Percentiles rank a stretch among this genome's conserved stretches.
These are phyloP conservation scores for Halocynthia roretzi DNA, from an alignment of 23 tunicate genomes.

Conservation along the genomic window DNA sequence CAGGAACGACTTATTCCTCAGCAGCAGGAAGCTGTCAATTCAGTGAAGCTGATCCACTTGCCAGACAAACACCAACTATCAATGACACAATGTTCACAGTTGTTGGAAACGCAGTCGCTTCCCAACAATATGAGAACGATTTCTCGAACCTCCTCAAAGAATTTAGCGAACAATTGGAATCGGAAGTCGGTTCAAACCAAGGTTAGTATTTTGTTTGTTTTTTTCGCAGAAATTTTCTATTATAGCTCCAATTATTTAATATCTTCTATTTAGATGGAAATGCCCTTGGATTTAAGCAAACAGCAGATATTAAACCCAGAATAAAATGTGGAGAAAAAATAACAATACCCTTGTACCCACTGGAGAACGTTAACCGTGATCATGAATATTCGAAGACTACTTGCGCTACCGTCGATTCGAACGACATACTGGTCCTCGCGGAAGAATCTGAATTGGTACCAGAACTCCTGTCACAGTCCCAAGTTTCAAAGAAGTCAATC, in stretches of 20 bases:
- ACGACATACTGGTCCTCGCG: background rate
- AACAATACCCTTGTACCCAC: background rate
- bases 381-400: constrained; percentile 68
- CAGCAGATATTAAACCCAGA: background rate
- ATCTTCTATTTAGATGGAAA: constrained; percentile 14
- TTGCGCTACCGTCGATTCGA: background rate
- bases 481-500: constrained; percentile 47
- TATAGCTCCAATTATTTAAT: background rate
- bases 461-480: constrained; percentile 9
- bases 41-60: constrained; percentile 83
- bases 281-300: constrained; percentile 64
- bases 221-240: background rate
- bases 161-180: constrained; percentile 30
- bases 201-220: background rate
- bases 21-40: constrained; percentile 99
- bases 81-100: constrained; percentile 17
- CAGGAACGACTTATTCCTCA: constrained; percentile 74
- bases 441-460: background rate
- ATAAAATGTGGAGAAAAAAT: background rate
- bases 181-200: constrained; percentile 8
- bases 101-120: background rate
- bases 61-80: constrained; percentile 18
- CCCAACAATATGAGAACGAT: constrained; percentile 38
- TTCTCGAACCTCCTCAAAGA: constrained; percentile 68
- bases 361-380: constrained; percentile 44